These are phyloP conservation scores for Buphagus erythrorhynchus DNA, from an alignment of 2,797 vertebrate genomes.

Conservation along the genomic window DNA sequence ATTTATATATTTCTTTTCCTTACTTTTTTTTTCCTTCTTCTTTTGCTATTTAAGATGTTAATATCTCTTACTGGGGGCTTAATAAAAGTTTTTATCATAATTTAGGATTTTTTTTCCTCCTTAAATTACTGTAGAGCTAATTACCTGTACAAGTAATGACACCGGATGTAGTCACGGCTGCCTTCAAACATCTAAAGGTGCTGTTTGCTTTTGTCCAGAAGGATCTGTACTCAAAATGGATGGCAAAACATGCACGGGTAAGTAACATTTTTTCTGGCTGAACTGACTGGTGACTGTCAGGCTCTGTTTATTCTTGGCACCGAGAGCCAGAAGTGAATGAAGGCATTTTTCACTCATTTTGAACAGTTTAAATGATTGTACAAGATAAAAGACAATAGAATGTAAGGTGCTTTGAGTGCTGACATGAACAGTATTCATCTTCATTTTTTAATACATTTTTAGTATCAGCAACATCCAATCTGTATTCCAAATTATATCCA, in stretches of 20 bases:
- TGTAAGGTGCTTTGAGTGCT: not conserved
- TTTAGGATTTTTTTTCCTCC: not conserved
- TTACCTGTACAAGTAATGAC: slow-evolving; percentile 78
- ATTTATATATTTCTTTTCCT: rapidly evolving
- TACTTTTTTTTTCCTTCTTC: not conserved
- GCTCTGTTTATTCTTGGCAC: not conserved
- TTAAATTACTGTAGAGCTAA: slow-evolving; percentile 77
- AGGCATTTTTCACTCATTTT: not conserved
- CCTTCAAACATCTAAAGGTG: slow-evolving; percentile 79
- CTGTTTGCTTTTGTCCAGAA: slow-evolving; percentile 87
- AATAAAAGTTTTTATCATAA: not conserved
- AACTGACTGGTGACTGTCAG: not conserved
- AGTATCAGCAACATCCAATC: not conserved
- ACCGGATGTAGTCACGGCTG: slow-evolving; percentile 85
- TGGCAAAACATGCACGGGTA: slow-evolving; percentile 88
- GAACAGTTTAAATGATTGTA: not conserved
- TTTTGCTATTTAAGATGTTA: not conserved
- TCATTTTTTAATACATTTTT: not conserved
- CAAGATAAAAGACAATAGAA: not conserved
- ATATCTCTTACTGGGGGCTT: not conserved
- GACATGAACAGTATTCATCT: not conserved
- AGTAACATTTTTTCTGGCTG: not conserved
- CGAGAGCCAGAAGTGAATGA: not conserved
- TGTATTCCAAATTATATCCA: not conserved
- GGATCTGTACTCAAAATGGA: slow-evolving; percentile 84